Conservation (phyloP, 92 coral and sea anemone genomes). For the Actinostola sp. region DNA sequence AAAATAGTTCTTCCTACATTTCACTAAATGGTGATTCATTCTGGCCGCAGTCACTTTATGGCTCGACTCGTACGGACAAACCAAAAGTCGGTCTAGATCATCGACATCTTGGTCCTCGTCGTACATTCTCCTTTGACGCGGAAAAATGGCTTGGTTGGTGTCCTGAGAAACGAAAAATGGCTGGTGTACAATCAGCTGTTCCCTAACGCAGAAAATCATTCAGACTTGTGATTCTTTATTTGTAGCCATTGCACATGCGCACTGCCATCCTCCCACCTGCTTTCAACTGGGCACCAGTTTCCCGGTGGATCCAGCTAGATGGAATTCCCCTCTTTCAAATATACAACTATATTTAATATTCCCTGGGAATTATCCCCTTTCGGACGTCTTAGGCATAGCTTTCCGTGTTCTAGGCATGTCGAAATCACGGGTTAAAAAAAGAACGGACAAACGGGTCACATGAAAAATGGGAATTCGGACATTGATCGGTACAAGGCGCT, state of each 20-base stretch:
- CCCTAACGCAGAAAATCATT: conserved; percentile 85
- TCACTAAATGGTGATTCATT: conserved; percentile 80
- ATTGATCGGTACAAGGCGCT: no score
- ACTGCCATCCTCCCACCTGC: conserved; percentile 77
- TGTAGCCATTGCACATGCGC: conserved; percentile 85
- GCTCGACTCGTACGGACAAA: conserved; percentile 78
- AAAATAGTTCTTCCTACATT: conserved; percentile 75
- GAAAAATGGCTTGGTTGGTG: conserved; percentile 67
- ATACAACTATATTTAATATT: no score
- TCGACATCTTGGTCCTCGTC: conserved; percentile 82
- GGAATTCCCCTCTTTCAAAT: conserved; percentile 17
- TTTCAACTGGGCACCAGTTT: conserved; percentile 61
- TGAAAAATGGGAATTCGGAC: no score
- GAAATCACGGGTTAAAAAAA: no score
- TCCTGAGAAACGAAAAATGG: conserved; percentile 78
- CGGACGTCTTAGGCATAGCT: neutral
- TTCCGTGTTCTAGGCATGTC: neutral
- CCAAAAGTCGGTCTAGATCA: conserved; percentile 65
- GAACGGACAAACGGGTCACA: no score
- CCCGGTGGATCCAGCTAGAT: conserved; percentile 19
- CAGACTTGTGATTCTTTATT: conserved; percentile 77
- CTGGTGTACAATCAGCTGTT: conserved; percentile 85
- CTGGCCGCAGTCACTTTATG: conserved; percentile 70
- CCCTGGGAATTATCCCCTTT: neutral
- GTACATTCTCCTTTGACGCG: conserved; percentile 69